A percentile compares a stretch with the other conserved stretches of the same genome.
Evolutionary conservation across 1,140 invertebrate species (phyloP).

Genomic region (Drosophila chauvacae): DNA sequence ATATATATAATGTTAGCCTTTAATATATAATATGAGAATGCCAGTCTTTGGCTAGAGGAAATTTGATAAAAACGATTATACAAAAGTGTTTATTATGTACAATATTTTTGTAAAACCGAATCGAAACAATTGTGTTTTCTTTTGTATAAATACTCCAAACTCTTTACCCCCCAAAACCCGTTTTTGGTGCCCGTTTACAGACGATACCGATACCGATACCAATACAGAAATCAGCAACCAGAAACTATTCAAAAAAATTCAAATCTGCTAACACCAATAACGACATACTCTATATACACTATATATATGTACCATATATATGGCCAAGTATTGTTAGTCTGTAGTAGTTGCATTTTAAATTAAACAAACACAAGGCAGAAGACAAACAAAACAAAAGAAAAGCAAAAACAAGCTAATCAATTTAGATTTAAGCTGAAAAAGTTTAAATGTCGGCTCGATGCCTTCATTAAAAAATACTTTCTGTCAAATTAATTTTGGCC

Average conservation of each 20-base stretch:
- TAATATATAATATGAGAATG: conserved; percentile 21
- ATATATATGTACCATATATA: conserved; percentile 47
- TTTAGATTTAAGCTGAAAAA: conserved; percentile 31
- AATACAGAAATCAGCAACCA: conserved; percentile 13
- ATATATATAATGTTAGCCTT: conserved; percentile 35
- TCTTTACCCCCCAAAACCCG: conserved; percentile 18
- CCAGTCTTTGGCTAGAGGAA: conserved; percentile 32
- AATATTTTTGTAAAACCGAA: conserved; percentile 68
- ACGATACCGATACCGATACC: conserved; percentile 24
- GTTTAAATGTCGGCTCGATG: conserved; percentile 33
- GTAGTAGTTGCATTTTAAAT: conserved; percentile 77
- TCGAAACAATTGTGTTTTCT: conserved; percentile 28
- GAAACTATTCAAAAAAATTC: conserved; percentile 32
- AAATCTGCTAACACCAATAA: conserved; percentile 36
- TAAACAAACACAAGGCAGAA: conserved; percentile 19
- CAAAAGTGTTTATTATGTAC: conserved; percentile 64
- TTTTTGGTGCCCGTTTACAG: conserved; percentile 64
- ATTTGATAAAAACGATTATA: conserved; percentile 53
- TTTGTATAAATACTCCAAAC: conserved; percentile 45
- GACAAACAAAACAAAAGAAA: conserved; percentile 11
- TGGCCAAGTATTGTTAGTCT: conserved; percentile 73
- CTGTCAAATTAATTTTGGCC: conserved; percentile 58
- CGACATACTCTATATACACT: conserved; percentile 48
- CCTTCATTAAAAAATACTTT: conserved; percentile 28
- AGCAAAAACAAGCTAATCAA: conserved; percentile 30